Evolutionary conservation across 2,797 vertebrate species (phyloP), one percentile per base, ranked within the genome.

Genomic region (Etheostoma nigrum): DNA sequence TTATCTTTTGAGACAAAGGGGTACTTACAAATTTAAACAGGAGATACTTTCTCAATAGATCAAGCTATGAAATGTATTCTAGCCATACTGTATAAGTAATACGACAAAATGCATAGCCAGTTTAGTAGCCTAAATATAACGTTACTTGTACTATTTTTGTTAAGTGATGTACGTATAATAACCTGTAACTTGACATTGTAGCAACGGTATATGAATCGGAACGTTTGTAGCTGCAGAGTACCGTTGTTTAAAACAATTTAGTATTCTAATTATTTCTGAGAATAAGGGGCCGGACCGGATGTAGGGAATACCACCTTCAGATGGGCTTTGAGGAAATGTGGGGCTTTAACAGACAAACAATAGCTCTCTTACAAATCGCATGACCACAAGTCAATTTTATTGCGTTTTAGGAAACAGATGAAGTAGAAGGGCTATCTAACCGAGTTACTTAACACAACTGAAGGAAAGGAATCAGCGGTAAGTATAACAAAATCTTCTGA

Each of bases 321-420:
- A 83, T 55, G 87, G 71, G 88, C 88, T 91, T 27, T 72, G 72
- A 88, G 87, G 82, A 92, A 88, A 89, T 84, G 84, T 90, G 89
- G 82, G 11, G 86, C 84, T 91, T 79, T 84, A 86, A 87, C 84
- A 71, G 74, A 80, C 91, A 88, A 92, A 94, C 93, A 92, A 90
- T 83, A 91, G 90, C 82, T 81, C 76, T 79, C 79, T 7, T 70
- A 65, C 82, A 81, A 82, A 76, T 78, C 79, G 68, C 53, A 40
- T 85, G 62, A 77, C 54, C 81, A 70, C 48, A 49, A 83, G 64
- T 83, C 60, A 57, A 49, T 74, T 75, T 55, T 27, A 40, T 59
- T 77, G 69, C 72, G 23, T 82, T 73, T 70, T 12, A 12, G 70
- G 44, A 67, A 83, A 44, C 57, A 15, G 33, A 18, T 9, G 23